Evolutionary conservation across 2,888 invertebrate genomes (phyloP).

Genomic region (Apodemia hepburni): DNA sequence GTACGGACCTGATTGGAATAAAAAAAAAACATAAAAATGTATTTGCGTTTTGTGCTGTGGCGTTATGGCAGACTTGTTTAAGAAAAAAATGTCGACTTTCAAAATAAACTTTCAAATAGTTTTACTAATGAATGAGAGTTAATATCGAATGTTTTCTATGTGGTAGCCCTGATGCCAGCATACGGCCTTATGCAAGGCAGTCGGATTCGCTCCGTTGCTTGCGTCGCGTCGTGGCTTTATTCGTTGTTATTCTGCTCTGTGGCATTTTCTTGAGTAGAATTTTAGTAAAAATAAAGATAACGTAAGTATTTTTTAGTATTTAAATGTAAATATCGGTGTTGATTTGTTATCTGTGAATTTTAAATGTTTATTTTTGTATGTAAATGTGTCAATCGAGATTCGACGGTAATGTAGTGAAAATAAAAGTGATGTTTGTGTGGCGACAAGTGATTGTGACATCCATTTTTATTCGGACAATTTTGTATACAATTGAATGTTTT

Average conservation of each 20-base stretch:
- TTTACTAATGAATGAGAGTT: background rate
- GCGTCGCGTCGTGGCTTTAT: conserved; percentile 39
- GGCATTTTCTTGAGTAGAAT: background rate
- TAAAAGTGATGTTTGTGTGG: conserved; percentile 5
- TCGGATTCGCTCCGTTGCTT: conserved; percentile 50
- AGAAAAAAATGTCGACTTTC: background rate
- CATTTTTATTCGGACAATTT: background rate
- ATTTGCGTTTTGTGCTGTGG: background rate
- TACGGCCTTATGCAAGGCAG: conserved; percentile 41
- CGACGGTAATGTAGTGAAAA: background rate
- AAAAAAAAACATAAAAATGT: background rate
- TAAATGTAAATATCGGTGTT: background rate
- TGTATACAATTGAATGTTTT: background rate
- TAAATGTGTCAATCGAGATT: background rate
- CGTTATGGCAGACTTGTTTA: background rate
- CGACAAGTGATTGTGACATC: conserved; percentile 1
- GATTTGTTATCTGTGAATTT: background rate
- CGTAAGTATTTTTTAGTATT: background rate
- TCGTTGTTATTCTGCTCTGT: conserved; percentile 17
- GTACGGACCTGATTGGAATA: too few species aligned
- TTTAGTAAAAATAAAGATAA: conserved; percentile 4
- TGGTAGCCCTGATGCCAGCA: conserved; percentile 25
- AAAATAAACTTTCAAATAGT: background rate
- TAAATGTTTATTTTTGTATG: background rate
- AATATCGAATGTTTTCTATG: background rate